Evolutionary conservation across 2,797 vertebrate species (phyloP), one percentile per base, ranked within the genome.

Genomic region (Macroramphosus scolopax): DNA sequence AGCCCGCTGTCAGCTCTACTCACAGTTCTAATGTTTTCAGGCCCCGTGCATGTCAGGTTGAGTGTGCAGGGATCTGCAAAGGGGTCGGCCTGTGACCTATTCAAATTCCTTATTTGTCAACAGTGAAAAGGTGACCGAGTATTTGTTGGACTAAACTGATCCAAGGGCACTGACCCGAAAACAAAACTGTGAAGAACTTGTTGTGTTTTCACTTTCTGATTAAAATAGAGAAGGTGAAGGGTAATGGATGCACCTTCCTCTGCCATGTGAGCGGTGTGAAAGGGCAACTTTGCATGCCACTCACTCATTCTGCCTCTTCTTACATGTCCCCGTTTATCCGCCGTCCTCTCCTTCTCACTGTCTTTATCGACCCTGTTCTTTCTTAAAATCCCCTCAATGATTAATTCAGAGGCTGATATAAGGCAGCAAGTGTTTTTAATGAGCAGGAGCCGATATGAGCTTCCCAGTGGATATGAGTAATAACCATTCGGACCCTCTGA

Each of bases 371-470:
- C 48, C 28, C 18, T 39, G 38, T 42, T 63, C 38, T 43, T 64
- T 72, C 35, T 41, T 61, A 26, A 52, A 58, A 38, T 35, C 54
- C 32, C 47, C 43, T 45, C 68, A 61, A 63, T 77, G 63, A 76
- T 72, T 77, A 63, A 81, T 80, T 78, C 65, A 73, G 44, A 64
- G 46, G 46, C 54, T 78, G 81, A 85, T 86, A 52, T 55, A 77
- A 80, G 63, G 63, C 62, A 70, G 61, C 79, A 78, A 61, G 68
- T 62, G 47, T 73, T 85, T 75, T 73, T n/a, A 84, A 83, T 85
- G 75, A 83, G 70, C 51, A 62, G 47, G 46, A 43, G 49, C 41
- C 31, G 8, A 63, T 17, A 36, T 20, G 18, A 63, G 45, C 53
- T 68, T 43, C 52, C 33, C 2, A 13, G 62, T 11, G 5, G 47